Evolutionary conservation across 1,140 invertebrate genomes (phyloP), one percentile per base, ranked within the genome.

Genomic region (Drosophila ohnishii): DNA sequence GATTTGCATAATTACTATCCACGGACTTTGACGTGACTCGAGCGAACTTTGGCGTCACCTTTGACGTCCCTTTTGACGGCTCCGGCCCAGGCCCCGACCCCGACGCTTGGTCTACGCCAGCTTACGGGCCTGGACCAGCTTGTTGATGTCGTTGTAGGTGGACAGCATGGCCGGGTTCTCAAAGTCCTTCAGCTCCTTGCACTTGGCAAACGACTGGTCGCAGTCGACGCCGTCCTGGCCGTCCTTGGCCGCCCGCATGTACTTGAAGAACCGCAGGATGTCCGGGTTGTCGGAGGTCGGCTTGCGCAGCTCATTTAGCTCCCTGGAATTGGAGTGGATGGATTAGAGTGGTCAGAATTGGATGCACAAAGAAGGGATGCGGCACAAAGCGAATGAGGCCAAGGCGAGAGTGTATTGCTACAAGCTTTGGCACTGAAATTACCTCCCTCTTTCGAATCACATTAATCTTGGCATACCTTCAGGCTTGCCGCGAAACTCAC

Each of bases 191-290:
- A 94, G 92, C 62, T 92, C 89, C 55, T 91, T 87, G 84, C 93
- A 94, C 66, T 94, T 94, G 8, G 93, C 93, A 53, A 94, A 93
- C 5, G 93, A 92, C 13, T 93, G 84, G 51, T 93, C 92, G 84
- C 96, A 97, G 75, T 95, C 94, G 8, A 93, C 90, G 4, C 95
- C 95, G 75, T 97, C 96, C 80, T 97, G 96, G 0, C 96, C 96
- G 72, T 96, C 95, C 80, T 96, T 96, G 7, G 96, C 96, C 1
- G 96, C 96, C 74, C 96, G 95, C 96, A 97, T 97, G 91, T 97
- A 97, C 45, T 94, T 94, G 93, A 97, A 97, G 93, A 97, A 97
- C 35, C 96, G 92, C 13, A 97, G 92, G 34, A 97, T 96, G 69
- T 97, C 96, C 7, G 95, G 95, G 87, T 97, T 97, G 90, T 97